phyloP scores from a whole-genome alignment of 2,113 vertebrate species.

The Aspidoscelis tigris region DNA sequence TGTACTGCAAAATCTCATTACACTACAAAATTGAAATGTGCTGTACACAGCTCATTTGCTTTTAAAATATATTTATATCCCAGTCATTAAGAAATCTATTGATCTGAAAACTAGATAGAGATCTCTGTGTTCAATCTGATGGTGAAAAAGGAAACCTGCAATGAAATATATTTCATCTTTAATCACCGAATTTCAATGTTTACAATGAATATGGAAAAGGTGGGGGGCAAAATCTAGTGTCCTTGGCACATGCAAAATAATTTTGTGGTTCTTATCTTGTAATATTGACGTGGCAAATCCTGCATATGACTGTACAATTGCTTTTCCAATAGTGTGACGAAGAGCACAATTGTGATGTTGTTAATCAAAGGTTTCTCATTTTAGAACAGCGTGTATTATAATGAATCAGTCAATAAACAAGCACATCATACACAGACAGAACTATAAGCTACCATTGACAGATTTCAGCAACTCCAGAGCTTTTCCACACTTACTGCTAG shows the following conservation, averaged over 20 bases:
- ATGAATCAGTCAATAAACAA: not conserved
- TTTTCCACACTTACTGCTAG: not conserved
- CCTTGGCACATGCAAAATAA: not conserved
- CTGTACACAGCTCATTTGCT: not conserved
- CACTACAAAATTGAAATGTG: not conserved
- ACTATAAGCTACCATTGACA: not conserved
- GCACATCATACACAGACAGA: not conserved
- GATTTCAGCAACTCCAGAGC: not conserved
- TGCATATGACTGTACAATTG: not conserved
- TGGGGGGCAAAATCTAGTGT: not conserved
- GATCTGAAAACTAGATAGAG: not conserved
- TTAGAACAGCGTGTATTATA: not conserved
- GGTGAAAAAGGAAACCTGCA: not conserved
- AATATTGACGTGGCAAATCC: conserved; percentile 8
- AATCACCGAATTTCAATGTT: not conserved
- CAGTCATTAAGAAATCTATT: conserved; percentile 14
- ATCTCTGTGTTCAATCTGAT: not conserved
- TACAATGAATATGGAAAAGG: not conserved
- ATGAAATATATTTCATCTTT: not conserved
- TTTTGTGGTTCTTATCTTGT: not conserved
- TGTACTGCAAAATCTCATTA: not conserved
- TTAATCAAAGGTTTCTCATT: conserved; percentile 3
- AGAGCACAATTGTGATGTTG: not conserved
- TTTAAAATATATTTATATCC: not conserved
- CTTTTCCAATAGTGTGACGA: conserved; percentile 4